Conservation (phyloP, 2,113 vertebrate genomes). For the Struthio camelus region DNA sequence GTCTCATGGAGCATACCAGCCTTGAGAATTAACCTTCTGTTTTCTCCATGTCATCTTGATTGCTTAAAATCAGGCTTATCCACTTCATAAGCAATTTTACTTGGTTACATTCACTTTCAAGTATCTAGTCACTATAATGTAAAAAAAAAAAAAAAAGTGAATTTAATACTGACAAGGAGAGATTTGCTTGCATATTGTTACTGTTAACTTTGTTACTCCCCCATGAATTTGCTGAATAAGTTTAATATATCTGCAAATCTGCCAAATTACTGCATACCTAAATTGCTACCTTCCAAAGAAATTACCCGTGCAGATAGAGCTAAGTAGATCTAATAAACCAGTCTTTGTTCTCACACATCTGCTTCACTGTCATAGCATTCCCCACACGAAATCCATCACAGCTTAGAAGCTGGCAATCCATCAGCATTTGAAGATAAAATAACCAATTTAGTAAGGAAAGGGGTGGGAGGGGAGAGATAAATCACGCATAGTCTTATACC, state of each 20-base stretch:
- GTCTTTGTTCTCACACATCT: conserved; percentile 26
- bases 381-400: conserved; percentile 16
- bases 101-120: background rate
- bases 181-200: background rate
- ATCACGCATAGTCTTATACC: conserved; percentile 19
- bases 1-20: too few species aligned
- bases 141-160: background rate
- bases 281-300: background rate
- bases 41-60: background rate
- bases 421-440: conserved; percentile 45
- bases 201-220: background rate
- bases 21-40: background rate
- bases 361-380: background rate
- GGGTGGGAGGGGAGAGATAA: background rate
- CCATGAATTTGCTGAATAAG: background rate
- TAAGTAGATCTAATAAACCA: background rate
- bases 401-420: background rate
- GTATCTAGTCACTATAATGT: background rate
- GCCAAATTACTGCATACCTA: background rate
- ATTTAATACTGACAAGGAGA: background rate
- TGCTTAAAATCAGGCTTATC: background rate
- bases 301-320: background rate
- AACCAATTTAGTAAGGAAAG: background rate
- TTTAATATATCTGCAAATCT: background rate
- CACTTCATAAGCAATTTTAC: background rate